phyloP scores from a whole-genome alignment of 92 coral and sea anemone genomes.

The Heteractis magnifica region DNA sequence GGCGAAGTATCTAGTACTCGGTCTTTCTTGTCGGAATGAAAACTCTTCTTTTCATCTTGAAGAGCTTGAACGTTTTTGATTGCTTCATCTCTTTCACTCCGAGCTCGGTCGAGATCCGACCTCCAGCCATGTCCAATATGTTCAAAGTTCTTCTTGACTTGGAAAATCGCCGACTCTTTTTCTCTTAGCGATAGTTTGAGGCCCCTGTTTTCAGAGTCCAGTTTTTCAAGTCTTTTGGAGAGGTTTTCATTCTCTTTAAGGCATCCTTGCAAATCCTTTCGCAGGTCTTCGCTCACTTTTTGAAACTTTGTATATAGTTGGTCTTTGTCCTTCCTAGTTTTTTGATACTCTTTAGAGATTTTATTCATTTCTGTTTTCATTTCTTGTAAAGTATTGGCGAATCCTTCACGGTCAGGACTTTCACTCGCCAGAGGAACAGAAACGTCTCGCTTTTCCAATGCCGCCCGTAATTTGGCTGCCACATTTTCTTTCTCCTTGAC shows the following conservation, averaged over 20 bases:
- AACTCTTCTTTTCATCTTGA: constrained; percentile 2
- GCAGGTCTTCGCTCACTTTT: constrained; percentile 54
- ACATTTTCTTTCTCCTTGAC: constrained; percentile 76
- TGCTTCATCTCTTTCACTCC: constrained; percentile 72
- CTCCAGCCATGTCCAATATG: constrained; percentile 95
- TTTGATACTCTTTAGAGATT: constrained; percentile 64
- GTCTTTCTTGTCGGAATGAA: background rate
- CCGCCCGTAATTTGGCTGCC: constrained; percentile 55
- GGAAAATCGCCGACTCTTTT: constrained; percentile 70
- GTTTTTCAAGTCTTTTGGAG: constrained; percentile 59
- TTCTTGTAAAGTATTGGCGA: constrained; percentile 63
- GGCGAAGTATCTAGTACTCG: constrained; percentile 3
- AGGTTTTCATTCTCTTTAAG: constrained; percentile 68
- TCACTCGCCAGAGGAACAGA: constrained; percentile 18
- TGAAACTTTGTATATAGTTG: constrained; percentile 71
- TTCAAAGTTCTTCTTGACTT: constrained; percentile 82
- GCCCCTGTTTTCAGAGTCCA: constrained; percentile 59
- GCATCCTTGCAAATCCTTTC: constrained; percentile 76
- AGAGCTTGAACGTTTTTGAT: constrained; percentile 25
- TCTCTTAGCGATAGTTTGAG: constrained; percentile 62
- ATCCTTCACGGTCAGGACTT: constrained; percentile 39
- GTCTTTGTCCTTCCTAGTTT: constrained; percentile 77
- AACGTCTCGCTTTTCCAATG: constrained; percentile 25
- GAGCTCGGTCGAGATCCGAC: constrained; percentile 76
- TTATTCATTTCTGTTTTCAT: constrained; percentile 75